These are phyloP conservation scores for Geotrupes spiniger DNA, from an alignment of 2,888 invertebrate genomes.

Conservation along the genomic window DNA sequence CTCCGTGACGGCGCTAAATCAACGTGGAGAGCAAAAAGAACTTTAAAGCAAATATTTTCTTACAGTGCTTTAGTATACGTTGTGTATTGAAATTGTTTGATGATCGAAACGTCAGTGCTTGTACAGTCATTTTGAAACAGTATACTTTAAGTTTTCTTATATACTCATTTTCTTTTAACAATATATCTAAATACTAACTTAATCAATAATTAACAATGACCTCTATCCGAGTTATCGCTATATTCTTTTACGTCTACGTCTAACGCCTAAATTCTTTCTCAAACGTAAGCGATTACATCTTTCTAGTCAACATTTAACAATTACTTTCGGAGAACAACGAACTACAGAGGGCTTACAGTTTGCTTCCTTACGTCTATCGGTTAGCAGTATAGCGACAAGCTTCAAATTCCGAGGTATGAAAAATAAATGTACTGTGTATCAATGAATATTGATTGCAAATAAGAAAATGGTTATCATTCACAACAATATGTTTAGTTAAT, in stretches of 20 bases:
- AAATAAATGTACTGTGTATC: constrained; percentile 21
- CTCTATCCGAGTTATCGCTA: constrained; percentile 34
- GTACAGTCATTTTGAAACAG: constrained; percentile 31
- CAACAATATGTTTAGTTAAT: too few species aligned
- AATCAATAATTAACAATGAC: constrained; percentile 50
- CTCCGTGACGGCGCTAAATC: too few species aligned
- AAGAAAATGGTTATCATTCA: too few species aligned
- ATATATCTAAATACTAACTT: constrained; percentile 40
- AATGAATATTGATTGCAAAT: too few species aligned
- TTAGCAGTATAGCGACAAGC: constrained; percentile 38
- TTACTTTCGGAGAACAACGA: constrained; percentile 32
- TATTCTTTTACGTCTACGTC: constrained; percentile 24
- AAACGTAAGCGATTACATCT: constrained; percentile 33
- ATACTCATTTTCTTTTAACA: constrained; percentile 38
- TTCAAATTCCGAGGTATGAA: constrained; percentile 36
- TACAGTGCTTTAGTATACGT: constrained; percentile 19
- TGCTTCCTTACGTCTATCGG: constrained; percentile 26
- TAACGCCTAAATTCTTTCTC: constrained; percentile 36
- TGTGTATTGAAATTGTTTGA: neutral
- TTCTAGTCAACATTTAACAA: constrained; percentile 39
- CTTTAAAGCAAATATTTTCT: too few species aligned
- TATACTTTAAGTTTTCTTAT: constrained; percentile 36
- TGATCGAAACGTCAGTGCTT: constrained; percentile 18
- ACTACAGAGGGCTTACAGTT: constrained; percentile 31
- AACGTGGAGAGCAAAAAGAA: too few species aligned